Base-by-base conservation (phyloP, 2,888 invertebrate species). In the Salticus scenicus region DNA sequence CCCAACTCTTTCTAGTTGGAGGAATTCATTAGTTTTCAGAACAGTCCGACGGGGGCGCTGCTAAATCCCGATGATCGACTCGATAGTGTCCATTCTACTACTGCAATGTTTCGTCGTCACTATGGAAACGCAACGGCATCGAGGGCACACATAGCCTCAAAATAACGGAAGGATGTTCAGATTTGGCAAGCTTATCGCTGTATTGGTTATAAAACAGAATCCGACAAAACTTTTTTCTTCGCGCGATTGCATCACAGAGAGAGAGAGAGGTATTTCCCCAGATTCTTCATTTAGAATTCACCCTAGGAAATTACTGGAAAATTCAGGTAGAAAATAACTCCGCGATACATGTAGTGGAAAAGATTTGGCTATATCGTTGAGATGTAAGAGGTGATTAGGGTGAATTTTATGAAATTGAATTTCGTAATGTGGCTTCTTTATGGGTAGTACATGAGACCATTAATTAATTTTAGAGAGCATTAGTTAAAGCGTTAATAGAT, bases 21-120 rank as follows among this genome's bases (percentile, higher is more conserved):
- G 83, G 83, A 84, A 84, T 84, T 84, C 83, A 84, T 77, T 73
- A 84, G 83, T 84, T 84, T 72, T 30, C 66, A 73, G 77, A 84
- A 83, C 72, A 77, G 83, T 84, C 83, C 83, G 77, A 84, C 73
- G 83, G 83, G 67, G 83, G 83, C 83, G 83, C 83, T 84, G 83
- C 47, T 75, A 76, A 84, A 77, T 84, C 83, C 83, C 72, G 51
- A 84, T 84, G 83, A 84, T 84, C 83, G 83, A 84, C 83, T 84
- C 83, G 77, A 84, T 84, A 84, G 72, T 78, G 83, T 77, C 83
- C 77, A 84, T 84, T 57, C 83, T 84, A 84, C 83, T 84, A 84
- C 83, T 84, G 83, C 83, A 84, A 77, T 84, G 83, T 84, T 84
- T 84, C 83, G 67, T 30, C 83, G 83, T 84, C 42, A 57, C 14